Base-by-base conservation (phyloP, 2,797 vertebrate genomes). In the Eremophila alpestris region DNA sequence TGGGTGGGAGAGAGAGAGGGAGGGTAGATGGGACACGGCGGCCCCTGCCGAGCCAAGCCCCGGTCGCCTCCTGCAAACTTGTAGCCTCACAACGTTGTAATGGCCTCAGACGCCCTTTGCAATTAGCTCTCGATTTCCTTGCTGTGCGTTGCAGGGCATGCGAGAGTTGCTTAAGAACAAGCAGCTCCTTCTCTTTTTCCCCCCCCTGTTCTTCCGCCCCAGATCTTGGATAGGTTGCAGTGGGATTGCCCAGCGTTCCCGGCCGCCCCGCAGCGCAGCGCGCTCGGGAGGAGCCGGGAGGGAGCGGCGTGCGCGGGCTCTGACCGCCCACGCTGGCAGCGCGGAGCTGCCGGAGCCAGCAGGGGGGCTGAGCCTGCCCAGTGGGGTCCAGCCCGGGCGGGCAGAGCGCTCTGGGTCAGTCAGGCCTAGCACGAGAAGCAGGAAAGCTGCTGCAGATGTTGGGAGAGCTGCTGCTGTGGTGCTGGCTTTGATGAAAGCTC, bases 311-410 rank as follows among this genome's bases (percentile, higher is more conserved):
- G 5, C 1, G 18, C 27, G 19, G 32, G 46, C 20, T 4, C 24
- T 14, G 56, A 43, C 1, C 7, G 3, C 51, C 92, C 26, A 2
- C 7, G 7, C 32, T 21, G 68, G 16, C 12, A 10, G 52, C 13
- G 0, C 52, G 1, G 26, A 9, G 67, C 68, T 12, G 36, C 34
- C 11, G 0, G 11, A n/a, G 34, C 7, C 19, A 29, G 0, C 18
- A 1, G 0, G 1, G 5, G 3, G 16, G 26, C 56, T 8, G 5
- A 4, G 4, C 22, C 8, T 13, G 26, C 49, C 62, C 18, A 0
- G 13, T 0, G 2, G 13, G 2, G 11, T 13, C 60, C 59, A 0
- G 3, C 43, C 48, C 1, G 0, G 3, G 11, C 22, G 12, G 55
- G 38, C 43, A 17, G 8, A 18, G 55, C 13, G 15, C 45, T 9